Base-by-base conservation (phyloP, 2,113 vertebrate genomes). In the Boulengeromyrus knoepffleri region DNA sequence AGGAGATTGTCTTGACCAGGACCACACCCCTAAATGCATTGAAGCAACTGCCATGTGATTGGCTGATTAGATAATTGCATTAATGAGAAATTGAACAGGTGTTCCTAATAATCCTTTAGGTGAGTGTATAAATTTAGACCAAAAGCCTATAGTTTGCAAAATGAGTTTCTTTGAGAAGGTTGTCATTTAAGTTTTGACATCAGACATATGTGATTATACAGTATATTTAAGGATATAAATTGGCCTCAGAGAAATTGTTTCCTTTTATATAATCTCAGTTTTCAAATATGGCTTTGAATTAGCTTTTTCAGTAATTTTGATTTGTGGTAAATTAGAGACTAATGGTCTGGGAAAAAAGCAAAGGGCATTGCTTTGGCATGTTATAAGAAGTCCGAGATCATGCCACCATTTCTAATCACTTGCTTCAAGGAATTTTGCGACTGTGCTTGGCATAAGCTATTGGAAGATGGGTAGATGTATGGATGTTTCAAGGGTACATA, bases 251-350 rank as follows among this genome's bases (percentile, higher is more conserved):
- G 89, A 87, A 15, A 42, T 80, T 83, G 89, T 90, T 87, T 56
- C 62, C 21, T 89, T 47, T 42, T 36, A 45, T 45, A 19, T 62
- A 77, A 49, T 15, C 24, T 8, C 31, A 85, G n/a, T 36, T 46
- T 49, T 92, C 84, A 89, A 58, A 83, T 42, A 84, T 42, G 47
- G 88, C 88, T 66, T 83, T 83, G 39, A 88, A 88, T 58, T 74
- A 62, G 49, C n/a, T n/a, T 89, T 86, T 53, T 50, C 77, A 46
- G 62, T 87, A 19, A 49, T 91, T 80, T 90, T 85, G 88, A 91
- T 92, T 93, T 91, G 91, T 53, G 80, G 80, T 89, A 87, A 90
- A 91, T 92, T 93, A 92, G 56, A 58, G 89, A 84, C 91, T 92
- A 92, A 93, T 92, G 85, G 89, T 83, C 89, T 58, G 24, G 62